phyloP scores from a whole-genome alignment of 2,888 invertebrate species.

The Cactoblastis cactorum region DNA sequence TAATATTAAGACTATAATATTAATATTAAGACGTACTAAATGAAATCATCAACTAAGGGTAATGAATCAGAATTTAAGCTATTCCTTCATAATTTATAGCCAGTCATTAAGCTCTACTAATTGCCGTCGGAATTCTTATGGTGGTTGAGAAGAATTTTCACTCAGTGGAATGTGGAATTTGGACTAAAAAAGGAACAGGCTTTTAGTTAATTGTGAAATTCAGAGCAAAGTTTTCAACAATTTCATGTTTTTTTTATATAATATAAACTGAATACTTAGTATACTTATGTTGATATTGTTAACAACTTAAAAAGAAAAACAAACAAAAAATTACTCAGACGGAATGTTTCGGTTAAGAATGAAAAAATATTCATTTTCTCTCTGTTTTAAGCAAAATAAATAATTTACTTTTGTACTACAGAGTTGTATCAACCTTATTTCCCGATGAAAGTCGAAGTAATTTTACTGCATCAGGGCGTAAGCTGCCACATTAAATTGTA shows the following conservation, averaged over 20 bases:
- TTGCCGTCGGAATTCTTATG: constrained; percentile 20
- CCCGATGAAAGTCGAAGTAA: neutral
- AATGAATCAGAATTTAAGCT: constrained; percentile 25
- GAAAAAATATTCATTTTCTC: no score
- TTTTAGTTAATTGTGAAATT: no score
- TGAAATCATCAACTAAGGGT: constrained; percentile 20
- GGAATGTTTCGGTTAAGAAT: no score
- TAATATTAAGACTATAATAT: no score
- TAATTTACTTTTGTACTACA: neutral
- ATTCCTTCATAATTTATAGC: constrained; percentile 19
- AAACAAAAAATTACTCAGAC: no score
- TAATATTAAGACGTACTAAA: neutral
- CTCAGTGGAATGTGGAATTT: neutral
- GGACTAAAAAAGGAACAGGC: no score
- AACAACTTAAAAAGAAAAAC: no score
- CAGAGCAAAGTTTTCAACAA: no score
- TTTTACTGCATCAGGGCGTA: neutral
- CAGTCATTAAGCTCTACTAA: constrained; percentile 23
- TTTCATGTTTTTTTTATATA: no score
- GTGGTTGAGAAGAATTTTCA: constrained; percentile 8
- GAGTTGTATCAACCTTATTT: neutral
- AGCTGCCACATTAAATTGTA: constrained; percentile 7
- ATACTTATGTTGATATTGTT: no score
- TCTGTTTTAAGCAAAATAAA: no score
- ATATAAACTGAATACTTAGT: no score